Evolutionary conservation across 1,140 invertebrate genomes (phyloP).

Genomic region (Nephotettix cincticeps): DNA sequence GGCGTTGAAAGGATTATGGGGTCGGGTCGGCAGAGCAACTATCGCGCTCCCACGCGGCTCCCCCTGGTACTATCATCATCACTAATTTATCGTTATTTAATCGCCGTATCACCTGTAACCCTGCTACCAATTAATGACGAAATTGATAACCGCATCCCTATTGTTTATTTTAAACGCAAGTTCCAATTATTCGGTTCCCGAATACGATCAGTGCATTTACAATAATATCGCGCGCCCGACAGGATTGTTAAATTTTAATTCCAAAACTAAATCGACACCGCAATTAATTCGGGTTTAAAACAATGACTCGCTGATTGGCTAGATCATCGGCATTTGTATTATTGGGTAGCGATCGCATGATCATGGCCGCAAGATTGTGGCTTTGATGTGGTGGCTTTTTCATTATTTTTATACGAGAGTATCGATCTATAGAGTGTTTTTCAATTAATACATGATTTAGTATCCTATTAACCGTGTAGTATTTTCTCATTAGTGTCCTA

Average conservation of each 20-base stretch:
- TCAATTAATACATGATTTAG: too few species aligned
- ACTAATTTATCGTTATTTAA: conserved; percentile 19
- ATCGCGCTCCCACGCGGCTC: neutral
- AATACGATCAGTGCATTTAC: neutral
- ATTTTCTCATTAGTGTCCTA: too few species aligned
- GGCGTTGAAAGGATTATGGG: neutral
- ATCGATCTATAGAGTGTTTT: too few species aligned
- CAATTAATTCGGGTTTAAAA: neutral
- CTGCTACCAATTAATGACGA: neutral
- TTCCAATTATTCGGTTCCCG: conserved; percentile 1
- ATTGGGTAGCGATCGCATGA: neutral
- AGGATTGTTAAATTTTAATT: conserved; percentile 15
- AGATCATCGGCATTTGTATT: conserved; percentile 1
- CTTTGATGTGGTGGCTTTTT: too few species aligned
- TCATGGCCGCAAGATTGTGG: too few species aligned
- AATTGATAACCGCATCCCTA: conserved; percentile 17
- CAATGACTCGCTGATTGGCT: conserved; percentile 14
- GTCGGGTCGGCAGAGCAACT: neutral
- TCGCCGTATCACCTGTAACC: neutral
- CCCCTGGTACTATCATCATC: neutral
- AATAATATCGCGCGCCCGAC: neutral
- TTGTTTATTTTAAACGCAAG: conserved; percentile 19
- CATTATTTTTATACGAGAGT: too few species aligned
- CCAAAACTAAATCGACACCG: neutral
- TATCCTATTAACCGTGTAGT: too few species aligned